Evolutionary conservation across 2,797 vertebrate genomes (phyloP).

Genomic region (Platalea minor): DNA sequence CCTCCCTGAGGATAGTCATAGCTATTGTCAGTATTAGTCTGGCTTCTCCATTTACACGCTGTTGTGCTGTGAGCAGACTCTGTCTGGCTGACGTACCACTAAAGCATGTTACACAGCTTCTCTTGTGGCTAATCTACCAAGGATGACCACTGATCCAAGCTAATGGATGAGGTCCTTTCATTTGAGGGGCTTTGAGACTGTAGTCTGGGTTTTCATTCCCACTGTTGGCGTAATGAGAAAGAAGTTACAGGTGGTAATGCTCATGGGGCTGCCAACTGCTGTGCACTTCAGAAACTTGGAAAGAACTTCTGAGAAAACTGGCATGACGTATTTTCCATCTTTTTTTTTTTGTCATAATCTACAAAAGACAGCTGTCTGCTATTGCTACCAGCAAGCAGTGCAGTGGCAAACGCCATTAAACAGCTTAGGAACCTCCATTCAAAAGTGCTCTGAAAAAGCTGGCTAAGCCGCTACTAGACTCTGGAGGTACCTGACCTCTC

Average conservation of each 20-base stretch:
- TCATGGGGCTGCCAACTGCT: not conserved
- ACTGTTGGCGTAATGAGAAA: not conserved
- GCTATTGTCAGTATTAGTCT: not conserved
- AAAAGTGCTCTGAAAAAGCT: not conserved
- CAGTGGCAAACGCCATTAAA: not conserved
- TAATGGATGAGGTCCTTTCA: not conserved
- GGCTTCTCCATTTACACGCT: not conserved
- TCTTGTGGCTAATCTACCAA: not conserved
- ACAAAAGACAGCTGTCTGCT: not conserved
- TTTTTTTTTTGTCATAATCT: not conserved
- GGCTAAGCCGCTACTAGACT: not conserved
- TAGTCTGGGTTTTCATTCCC: not conserved
- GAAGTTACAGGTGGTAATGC: conserved; percentile 1
- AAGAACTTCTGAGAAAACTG: not conserved
- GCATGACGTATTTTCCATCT: not conserved
- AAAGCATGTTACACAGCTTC: not conserved
- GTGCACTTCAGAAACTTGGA: conserved; percentile 1
- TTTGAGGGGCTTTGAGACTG: not conserved
- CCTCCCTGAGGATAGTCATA: not conserved
- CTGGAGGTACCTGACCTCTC: not conserved
- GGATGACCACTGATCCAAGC: not conserved
- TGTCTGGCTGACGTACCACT: not conserved
- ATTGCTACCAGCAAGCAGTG: not conserved
- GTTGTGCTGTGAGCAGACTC: not conserved
- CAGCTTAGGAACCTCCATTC: not conserved